These are phyloP conservation scores for Drosophila micromelanica DNA, from an alignment of 1,140 invertebrate genomes.

Conservation along the genomic window DNA sequence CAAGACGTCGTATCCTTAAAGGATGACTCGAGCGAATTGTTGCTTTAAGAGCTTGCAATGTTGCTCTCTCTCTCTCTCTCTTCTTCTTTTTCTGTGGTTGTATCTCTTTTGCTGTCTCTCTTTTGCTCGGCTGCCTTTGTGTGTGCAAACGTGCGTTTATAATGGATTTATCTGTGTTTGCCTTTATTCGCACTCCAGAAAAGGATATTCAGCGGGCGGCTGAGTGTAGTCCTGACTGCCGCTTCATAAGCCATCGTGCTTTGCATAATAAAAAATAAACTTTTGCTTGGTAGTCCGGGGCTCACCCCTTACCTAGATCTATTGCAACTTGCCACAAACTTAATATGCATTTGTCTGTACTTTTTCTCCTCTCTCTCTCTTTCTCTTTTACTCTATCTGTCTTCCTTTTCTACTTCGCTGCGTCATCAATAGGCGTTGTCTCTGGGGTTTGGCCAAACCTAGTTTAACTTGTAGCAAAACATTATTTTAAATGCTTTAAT, in stretches of 20 bases:
- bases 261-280: slow-evolving; percentile 60
- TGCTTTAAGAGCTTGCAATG: slow-evolving; percentile 33
- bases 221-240: slow-evolving; percentile 11
- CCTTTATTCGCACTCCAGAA: slow-evolving; percentile 42
- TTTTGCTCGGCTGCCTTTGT: slow-evolving; percentile 29
- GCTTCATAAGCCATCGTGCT: slow-evolving; percentile 46
- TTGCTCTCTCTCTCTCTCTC: background rate
- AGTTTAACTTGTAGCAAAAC: slow-evolving; percentile 21
- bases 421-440: slow-evolving; percentile 28
- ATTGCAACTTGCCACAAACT: slow-evolving; percentile 50
- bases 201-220: slow-evolving; percentile 37
- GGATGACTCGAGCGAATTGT: background rate
- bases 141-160: slow-evolving; percentile 60
- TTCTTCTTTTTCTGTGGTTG: background rate
- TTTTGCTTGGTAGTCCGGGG: slow-evolving; percentile 18
- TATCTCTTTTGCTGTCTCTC: slow-evolving; percentile 7
- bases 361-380: background rate
- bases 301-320: slow-evolving; percentile 1
- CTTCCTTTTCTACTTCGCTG: background rate
- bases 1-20: slow-evolving; percentile 23
- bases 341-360: slow-evolving; percentile 47
- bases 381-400: background rate
- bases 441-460: slow-evolving; percentile 3
- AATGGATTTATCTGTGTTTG: slow-evolving; percentile 58
- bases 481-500: slow-evolving; percentile 34